phyloP scores from a whole-genome alignment of 1,140 invertebrate genomes.

The Latrodectus geometricus region DNA sequence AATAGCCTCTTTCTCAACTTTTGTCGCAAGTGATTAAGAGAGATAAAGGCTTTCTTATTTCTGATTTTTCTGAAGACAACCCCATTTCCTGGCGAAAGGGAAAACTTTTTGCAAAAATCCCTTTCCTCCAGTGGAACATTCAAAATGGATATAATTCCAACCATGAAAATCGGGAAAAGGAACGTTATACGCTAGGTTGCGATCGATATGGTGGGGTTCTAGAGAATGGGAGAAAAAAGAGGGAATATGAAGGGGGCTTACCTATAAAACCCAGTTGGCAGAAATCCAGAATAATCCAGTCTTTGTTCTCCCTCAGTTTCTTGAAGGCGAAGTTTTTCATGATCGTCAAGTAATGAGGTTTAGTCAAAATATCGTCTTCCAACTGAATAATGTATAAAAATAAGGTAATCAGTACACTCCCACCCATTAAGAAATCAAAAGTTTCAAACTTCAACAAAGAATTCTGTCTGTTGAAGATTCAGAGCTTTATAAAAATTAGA shows the following conservation, averaged over 20 bases:
- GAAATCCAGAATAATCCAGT: slow-evolving; percentile 94
- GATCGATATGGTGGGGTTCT: slow-evolving; percentile 45
- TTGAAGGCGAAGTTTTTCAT: slow-evolving; percentile 89
- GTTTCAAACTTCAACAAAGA: background rate
- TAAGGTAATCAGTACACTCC: background rate
- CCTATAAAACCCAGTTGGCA: slow-evolving; percentile 93
- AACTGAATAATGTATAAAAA: slow-evolving; percentile 74
- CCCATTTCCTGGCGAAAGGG: slow-evolving; percentile 5
- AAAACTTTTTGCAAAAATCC: slow-evolving; percentile 11
- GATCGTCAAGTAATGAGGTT: slow-evolving; percentile 81
- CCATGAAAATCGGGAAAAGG: slow-evolving; percentile 42
- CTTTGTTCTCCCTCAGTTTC: slow-evolving; percentile 76
- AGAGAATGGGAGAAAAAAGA: background rate
- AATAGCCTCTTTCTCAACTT: too few species aligned
- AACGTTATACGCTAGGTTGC: slow-evolving; percentile 1
- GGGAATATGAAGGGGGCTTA: slow-evolving; percentile 73
- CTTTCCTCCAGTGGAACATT: slow-evolving; percentile 6
- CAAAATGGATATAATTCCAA: slow-evolving; percentile 48
- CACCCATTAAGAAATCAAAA: background rate
- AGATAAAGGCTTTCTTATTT: background rate
- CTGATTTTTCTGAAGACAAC: slow-evolving; percentile 16
- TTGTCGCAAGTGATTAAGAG: background rate
- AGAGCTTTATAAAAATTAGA: too few species aligned
- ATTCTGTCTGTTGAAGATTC: too few species aligned
- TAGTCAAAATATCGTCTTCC: slow-evolving; percentile 94